Evolutionary conservation across 2,888 invertebrate species (phyloP), one percentile per base, ranked within the genome.

Genomic region (Morpho achilles): DNA sequence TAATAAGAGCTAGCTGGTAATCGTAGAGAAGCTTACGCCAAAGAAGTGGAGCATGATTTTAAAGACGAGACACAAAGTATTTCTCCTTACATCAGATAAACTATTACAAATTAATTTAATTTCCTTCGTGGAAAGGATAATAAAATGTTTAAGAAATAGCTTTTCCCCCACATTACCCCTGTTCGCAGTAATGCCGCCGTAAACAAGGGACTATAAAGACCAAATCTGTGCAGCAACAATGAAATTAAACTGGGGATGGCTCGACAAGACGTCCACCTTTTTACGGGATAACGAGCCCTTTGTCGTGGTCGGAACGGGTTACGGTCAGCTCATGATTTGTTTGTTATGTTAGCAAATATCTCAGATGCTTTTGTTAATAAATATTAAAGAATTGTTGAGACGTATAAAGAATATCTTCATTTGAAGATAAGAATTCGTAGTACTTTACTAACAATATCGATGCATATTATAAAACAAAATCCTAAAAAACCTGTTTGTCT

Each of bases 261-360:
- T 60, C 56, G 53, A 53, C 57, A 56, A 61, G 63, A 60, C 64
- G 64, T 62, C 60, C 48, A 53, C 53, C 66, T 63, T 67, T 65
- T 70, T 68, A 68, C 62, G 61, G 66, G 63, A 66, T 68, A 68
- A 69, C 63, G 62, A 68, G 65, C 64, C 65, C 63, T 67, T 64
- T 66, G 65, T 62, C 61, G 61, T 63, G 56, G 55, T 50, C 60
- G 55, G 61, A 61, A 46, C 53, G 50, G n/a, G 40, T 41, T 50
- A 50, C 8, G 42, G 42, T 9, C 42, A 9, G 42, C 47, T 54
- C 47, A 54, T 48, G 48, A 54, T 23, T 54, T 53, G 53, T 46
- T 53, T 42, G 32, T 32, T 32, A 32, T 32, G 16, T 16, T 16
- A 32, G 32, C 32, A 32, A 32, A 32, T 5, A 32, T 43, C 32